Conservation (phyloP, 2,113 vertebrate species). For the Echinops telfairi region DNA sequence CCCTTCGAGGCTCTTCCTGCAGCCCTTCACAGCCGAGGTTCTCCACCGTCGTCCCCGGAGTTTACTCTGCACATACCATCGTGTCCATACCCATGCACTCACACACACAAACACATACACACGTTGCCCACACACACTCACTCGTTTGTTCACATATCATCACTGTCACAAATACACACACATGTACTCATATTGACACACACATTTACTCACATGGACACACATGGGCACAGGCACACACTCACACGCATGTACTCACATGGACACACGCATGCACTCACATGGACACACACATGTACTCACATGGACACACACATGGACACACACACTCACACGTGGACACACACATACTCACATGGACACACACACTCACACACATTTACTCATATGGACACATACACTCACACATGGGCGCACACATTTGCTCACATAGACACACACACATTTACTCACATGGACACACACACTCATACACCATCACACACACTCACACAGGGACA, state of each 20-base stretch:
- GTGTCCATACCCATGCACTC: neutral
- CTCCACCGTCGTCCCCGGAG: accelerated
- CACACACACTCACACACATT: neutral
- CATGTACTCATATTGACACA: too few species aligned
- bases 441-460: neutral
- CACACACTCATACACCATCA: neutral
- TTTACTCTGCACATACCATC: accelerated
- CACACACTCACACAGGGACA: too few species aligned
- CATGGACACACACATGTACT: neutral
- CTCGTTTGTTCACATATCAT: too few species aligned
- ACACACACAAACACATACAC: neutral
- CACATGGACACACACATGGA: neutral
- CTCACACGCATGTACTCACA: neutral
- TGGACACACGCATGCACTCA: neutral
- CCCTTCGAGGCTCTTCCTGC: neutral
- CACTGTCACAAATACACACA: neutral
- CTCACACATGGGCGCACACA: neutral
- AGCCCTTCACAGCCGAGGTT: too few species aligned
- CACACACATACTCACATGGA: neutral
- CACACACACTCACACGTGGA: neutral
- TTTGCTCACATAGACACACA: neutral
- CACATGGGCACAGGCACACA: neutral
- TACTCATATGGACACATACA: too few species aligned
- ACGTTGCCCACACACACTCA: neutral
- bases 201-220: neutral